Base-by-base conservation (phyloP, 2,113 vertebrate genomes). In the Melanocharis versteri region DNA sequence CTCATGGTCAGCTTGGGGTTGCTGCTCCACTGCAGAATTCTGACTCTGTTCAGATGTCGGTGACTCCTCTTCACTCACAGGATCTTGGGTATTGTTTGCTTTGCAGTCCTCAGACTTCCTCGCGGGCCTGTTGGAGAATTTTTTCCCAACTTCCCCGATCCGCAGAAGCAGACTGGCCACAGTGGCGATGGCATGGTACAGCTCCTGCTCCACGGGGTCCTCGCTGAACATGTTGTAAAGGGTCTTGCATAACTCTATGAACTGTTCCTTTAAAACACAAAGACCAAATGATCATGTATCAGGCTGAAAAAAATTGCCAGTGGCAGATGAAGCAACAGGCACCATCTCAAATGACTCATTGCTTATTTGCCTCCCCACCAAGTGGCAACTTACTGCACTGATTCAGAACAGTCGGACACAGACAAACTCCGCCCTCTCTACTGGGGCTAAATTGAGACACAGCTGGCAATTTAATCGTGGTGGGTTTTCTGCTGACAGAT, bases 221-320 rank as follows among this genome's bases (percentile, higher is more conserved):
- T 99, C 99, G 0, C 99, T 99, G 97, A 99, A 99, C 99, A 99
- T 99, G 97, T 99, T 99, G 97, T 99, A 99, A 15, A 99, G 98
- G 1, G 99, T 99, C 96, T 99, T 99, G 96, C 99, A 99, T 37
- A 99, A 92, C 97, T 99, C 99, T 17, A 99, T 99, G 94, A 99
- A 99, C 83, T 99, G 99, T 70, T 99, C 99, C 99, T 99, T 94
- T 51, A 96, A 92, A 73, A 94, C 68, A 93, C 31, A 96, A 90
- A 94, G 39, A 77, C 9, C 26, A 57, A 80, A 66, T 42, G 47
- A 70, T 33, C 75, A 77, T 11, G 27, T 21, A 57, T 60, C 30
- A 78, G 51, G 44, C 30, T 89, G 65, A 54, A 82, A 91, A 69
- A 66, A 30, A 9, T 26, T 44, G 51, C 73, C 44, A 80, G 77